phyloP scores from a whole-genome alignment of 2,888 invertebrate genomes.

The Nephrotoma flavescens region DNA sequence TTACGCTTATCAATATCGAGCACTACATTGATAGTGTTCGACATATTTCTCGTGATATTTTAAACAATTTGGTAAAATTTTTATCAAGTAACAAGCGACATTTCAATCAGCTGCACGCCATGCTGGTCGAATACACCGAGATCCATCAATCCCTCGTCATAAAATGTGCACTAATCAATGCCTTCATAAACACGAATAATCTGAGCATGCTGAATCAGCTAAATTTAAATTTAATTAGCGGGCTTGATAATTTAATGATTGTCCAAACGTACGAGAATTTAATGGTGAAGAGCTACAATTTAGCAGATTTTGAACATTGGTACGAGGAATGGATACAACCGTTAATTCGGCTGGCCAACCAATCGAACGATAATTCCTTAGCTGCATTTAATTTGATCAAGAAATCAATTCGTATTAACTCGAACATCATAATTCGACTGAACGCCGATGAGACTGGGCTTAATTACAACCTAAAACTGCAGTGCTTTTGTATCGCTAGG shows the following conservation, averaged over 20 bases:
- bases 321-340: constrained; percentile 10
- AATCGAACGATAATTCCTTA: not conserved
- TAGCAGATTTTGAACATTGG: constrained; percentile 21
- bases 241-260: constrained; percentile 10
- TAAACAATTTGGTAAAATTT: constrained; percentile 22
- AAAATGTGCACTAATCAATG: not conserved
- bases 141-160: not conserved
- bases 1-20: constrained; percentile 28
- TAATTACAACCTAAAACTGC: not conserved
- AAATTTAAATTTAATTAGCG: constrained; percentile 15
- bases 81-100: not conserved
- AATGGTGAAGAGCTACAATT: constrained; percentile 30
- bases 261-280: constrained; percentile 34
- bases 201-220: constrained; percentile 13
- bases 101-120: not conserved
- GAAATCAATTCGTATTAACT: constrained; percentile 23
- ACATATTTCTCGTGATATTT: constrained; percentile 38
- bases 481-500: constrained; percentile 26
- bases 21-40: constrained; percentile 51
- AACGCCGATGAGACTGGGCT: not conserved
- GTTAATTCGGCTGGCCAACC: constrained; percentile 1
- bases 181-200: not conserved
- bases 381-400: constrained; percentile 17
- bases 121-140: not conserved
- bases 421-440: constrained; percentile 7